Conservation (phyloP, 2,113 vertebrate genomes). For the Chauna torquata region DNA sequence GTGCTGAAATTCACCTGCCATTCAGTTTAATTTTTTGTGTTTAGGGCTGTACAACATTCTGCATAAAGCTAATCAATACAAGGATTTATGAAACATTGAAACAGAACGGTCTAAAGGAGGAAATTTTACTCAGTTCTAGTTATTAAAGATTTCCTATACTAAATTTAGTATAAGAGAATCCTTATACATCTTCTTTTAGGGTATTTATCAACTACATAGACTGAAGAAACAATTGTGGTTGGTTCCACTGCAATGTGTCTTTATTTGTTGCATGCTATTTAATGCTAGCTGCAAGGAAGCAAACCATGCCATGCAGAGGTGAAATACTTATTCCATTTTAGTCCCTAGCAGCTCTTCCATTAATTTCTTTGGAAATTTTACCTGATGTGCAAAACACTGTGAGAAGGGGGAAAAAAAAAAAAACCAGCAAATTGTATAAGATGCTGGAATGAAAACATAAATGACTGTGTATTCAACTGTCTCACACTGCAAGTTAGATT, state of each 20-base stretch:
- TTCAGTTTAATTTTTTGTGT: conserved; percentile 78
- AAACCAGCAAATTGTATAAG: not conserved
- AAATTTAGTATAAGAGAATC: conserved; percentile 76
- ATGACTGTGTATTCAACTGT: not conserved
- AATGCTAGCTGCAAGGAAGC: conserved; percentile 47
- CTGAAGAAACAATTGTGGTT: conserved; percentile 66
- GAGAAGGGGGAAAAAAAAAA: not conserved
- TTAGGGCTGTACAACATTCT: conserved; percentile 65
- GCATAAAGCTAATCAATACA: conserved; percentile 76
- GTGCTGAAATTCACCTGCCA: conserved; percentile 64
- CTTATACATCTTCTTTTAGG: conserved; percentile 73
- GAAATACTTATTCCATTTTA: conserved; percentile 36
- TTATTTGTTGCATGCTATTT: conserved; percentile 72
- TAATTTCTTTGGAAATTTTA: conserved; percentile 42
- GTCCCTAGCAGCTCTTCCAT: conserved; percentile 25
- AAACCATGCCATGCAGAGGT: not conserved
- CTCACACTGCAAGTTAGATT: not conserved
- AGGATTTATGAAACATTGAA: conserved; percentile 77
- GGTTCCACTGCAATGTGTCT: conserved; percentile 63
- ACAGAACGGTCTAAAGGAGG: conserved; percentile 69
- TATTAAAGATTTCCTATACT: conserved; percentile 79
- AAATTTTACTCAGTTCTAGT: conserved; percentile 77
- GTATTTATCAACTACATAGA: conserved; percentile 68
- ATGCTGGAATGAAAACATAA: not conserved
- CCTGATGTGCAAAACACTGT: not conserved